Conservation (phyloP, 2,797 vertebrate species). For the Holocentrus rufus region DNA sequence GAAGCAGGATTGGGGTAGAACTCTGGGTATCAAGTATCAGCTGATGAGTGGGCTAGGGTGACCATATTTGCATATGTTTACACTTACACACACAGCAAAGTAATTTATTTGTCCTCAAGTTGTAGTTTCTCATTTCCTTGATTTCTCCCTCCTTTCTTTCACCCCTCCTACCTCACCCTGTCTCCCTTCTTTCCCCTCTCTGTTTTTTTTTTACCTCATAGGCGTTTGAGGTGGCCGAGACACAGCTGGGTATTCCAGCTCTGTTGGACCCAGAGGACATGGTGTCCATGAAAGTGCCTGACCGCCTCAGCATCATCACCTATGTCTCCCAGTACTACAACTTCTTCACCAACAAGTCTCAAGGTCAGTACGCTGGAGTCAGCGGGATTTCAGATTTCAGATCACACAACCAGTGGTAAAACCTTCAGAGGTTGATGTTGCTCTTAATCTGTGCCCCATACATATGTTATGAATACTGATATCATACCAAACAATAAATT, state of each 20-base stretch:
- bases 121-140: not conserved
- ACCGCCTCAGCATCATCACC: slow-evolving; percentile 97
- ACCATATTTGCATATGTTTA: not conserved
- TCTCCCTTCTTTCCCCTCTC: not conserved
- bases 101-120: slow-evolving; percentile 2
- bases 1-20: slow-evolving; percentile 11
- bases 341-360: slow-evolving; percentile 88
- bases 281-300: slow-evolving; percentile 96
- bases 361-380: slow-evolving; percentile 65
- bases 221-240: slow-evolving; percentile 92
- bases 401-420: not conserved
- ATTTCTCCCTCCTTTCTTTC: not conserved
- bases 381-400: not conserved
- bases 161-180: not conserved
- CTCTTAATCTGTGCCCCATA: not conserved
- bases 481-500: too few relatives aligned
- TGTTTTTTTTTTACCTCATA: slow-evolving; percentile 9
- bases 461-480: too few relatives aligned
- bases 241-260: slow-evolving; percentile 94
- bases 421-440: not conserved
- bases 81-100: slow-evolving; percentile 1
- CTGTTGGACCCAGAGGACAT: slow-evolving; percentile 95
- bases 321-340: slow-evolving; percentile 99
- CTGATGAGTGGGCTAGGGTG: not conserved
- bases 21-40: slow-evolving; percentile 1